Base-by-base conservation (phyloP, 2,113 vertebrate genomes). In the Lagopus muta region DNA sequence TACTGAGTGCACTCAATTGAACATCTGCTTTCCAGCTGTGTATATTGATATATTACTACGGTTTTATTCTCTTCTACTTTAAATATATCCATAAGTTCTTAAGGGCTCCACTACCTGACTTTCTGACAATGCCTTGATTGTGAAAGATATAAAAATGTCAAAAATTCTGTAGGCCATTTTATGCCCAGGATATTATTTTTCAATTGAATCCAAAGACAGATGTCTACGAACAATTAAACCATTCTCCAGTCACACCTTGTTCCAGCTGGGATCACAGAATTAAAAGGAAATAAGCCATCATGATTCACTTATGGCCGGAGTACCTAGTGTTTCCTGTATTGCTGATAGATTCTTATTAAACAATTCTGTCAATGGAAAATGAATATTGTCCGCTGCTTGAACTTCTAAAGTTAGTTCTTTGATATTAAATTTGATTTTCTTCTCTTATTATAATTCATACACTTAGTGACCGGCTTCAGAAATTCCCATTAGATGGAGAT, bases 21-120 rank as follows among this genome's bases (percentile, higher is more conserved):
- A 97, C 98, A 98, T 98, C 97, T 98, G 97, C 97, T 97, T 97
- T 95, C 97, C 98, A 98, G 98, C 97, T 98, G 98, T 96, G 89
- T 79, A 86, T 89, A 95, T 96, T 98, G 98, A 98, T 97, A 97
- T 98, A 98, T 97, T 96, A 96, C 97, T 42, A 91, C 66, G 84
- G 96, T 65, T 98, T 97, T 97, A 96, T 96, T 96, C 82, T 97
- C 66, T 97, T 97, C 82, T 94, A 95, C 86, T 95, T 89, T 94
- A 94, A 97, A 98, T 97, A 96, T 95, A 97, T 95, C 95, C 93
- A 62, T 89, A 96, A 95, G 96, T 74, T 96, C 95, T 97, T 93
- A 86, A 86, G 91, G 94, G 86, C 93, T 97, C 96, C 52, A 97
- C 95, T 97, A 96, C 95, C 94, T 97, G 94, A 93, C 45, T 97